Conservation (phyloP, 2,797 vertebrate genomes). For the Sebastes hubbsi region DNA sequence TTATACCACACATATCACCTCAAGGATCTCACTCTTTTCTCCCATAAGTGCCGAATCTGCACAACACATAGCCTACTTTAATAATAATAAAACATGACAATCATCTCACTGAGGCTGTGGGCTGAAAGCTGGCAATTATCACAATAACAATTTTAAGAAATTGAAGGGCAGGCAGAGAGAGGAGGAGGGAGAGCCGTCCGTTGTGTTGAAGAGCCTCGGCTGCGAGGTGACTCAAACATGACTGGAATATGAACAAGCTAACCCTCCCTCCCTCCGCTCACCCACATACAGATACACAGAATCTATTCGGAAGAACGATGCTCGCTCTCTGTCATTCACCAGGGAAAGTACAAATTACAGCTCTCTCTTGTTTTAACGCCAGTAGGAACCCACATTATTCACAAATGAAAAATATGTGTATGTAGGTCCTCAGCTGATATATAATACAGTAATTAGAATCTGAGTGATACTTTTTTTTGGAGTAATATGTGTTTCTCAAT, state of each 20-base stretch:
- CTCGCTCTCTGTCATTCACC: not conserved
- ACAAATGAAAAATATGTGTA: not conserved
- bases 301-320: conserved; percentile 16
- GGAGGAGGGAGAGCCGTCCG: conserved; percentile 12
- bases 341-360: conserved; percentile 1
- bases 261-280: not conserved
- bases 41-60: not conserved
- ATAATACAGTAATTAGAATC: not conserved
- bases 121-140: conserved; percentile 49
- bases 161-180: conserved; percentile 7
- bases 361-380: not conserved
- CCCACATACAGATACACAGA: conserved; percentile 18
- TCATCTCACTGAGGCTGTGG: not conserved
- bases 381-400: not conserved
- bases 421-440: not conserved
- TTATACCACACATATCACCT: conserved; percentile 2
- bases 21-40: not conserved
- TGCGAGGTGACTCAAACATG: conserved; percentile 62
- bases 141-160: conserved; percentile 45
- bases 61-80: not conserved
- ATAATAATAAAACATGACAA: conserved; percentile 16
- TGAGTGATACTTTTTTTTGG: not conserved
- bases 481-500: not conserved
- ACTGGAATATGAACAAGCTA: conserved; percentile 63
- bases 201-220: conserved; percentile 33